Evolutionary conservation across 2,888 invertebrate genomes (phyloP).

Genomic region (Conops quadrifasciatus): DNA sequence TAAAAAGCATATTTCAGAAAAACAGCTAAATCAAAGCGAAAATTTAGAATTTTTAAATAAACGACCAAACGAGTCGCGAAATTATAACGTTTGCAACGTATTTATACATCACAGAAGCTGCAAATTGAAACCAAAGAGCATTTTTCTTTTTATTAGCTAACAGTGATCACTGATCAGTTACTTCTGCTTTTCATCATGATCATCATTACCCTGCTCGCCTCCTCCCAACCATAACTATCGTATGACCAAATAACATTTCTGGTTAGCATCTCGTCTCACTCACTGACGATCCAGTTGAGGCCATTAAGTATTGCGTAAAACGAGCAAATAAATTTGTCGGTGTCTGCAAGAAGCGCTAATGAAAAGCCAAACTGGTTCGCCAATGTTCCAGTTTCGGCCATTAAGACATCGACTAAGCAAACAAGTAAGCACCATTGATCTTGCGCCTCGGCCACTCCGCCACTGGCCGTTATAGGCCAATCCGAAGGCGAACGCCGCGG

Average conservation of each 20-base stretch:
- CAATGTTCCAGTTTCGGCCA: not conserved
- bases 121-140: no score
- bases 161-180: no score
- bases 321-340: not conserved
- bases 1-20: no score
- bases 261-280: not conserved
- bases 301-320: conserved; percentile 14
- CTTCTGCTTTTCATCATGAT: no score
- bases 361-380: not conserved
- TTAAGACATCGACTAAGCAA: not conserved
- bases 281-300: not conserved
- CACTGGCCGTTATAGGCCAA: not conserved
- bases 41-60: no score
- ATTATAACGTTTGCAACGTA: no score
- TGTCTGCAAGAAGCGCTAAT: not conserved
- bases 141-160: no score
- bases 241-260: not conserved
- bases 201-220: not conserved
- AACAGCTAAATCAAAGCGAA: no score
- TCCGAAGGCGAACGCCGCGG: not conserved
- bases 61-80: no score
- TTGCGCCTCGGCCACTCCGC: not conserved
- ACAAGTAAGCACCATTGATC: no score
- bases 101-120: no score
- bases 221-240: not conserved